Evolutionary conservation across 1,140 invertebrate genomes (phyloP).

Genomic region (Calosoma granatense): DNA sequence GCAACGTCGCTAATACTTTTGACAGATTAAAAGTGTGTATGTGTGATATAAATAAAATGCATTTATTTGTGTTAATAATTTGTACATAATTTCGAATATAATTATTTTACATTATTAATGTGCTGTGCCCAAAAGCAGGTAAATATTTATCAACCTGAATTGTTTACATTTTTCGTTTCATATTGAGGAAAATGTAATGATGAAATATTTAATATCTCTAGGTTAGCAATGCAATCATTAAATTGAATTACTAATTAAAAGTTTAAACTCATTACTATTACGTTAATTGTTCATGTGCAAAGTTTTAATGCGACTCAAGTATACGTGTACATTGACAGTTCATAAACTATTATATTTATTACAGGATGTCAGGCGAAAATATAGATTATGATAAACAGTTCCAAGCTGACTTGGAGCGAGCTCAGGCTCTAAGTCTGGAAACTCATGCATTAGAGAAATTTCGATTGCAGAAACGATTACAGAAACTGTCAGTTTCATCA

Average conservation of each 20-base stretch:
- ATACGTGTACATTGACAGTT: too few species aligned
- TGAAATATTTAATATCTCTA: too few species aligned
- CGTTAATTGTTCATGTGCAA: too few species aligned
- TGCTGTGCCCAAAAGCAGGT: not conserved
- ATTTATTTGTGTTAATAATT: not conserved
- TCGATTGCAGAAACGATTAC: constrained; percentile 45
- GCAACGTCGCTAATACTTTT: too few species aligned
- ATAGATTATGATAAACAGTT: constrained; percentile 70
- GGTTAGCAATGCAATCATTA: too few species aligned
- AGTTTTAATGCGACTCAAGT: too few species aligned
- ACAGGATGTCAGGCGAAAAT: constrained; percentile 37
- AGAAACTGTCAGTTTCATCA: constrained; percentile 27
- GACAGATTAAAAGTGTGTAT: not conserved
- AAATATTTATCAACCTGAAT: constrained; percentile 1
- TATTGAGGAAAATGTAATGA: not conserved
- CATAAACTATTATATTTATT: too few species aligned
- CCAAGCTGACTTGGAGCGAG: constrained; percentile 73
- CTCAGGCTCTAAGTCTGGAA: constrained; percentile 75
- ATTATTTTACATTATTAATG: constrained; percentile 1
- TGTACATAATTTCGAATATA: not conserved
- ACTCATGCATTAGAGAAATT: constrained; percentile 73
- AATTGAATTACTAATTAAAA: too few species aligned
- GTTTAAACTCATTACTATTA: too few species aligned
- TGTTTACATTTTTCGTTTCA: not conserved
- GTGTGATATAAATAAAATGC: not conserved